Base-by-base conservation (phyloP, 2,797 vertebrate species). In the Alosa sapidissima region DNA sequence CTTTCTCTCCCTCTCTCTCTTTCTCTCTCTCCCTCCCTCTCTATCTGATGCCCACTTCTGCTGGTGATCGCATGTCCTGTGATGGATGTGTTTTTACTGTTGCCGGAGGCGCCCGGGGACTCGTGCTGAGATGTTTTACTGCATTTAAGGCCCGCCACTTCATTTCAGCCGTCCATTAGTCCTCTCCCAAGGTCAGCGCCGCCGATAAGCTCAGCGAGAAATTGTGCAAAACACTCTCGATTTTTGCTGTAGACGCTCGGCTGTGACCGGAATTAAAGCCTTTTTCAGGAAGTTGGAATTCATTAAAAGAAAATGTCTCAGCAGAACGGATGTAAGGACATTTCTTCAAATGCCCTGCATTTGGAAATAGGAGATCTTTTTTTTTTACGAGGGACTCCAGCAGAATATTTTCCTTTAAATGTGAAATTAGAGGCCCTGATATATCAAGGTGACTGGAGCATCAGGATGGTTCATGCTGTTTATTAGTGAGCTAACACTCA, bases 51-150 rank as follows among this genome's bases (percentile, higher is more conserved):
- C 33, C 33, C 14, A 5, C 13, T 75, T 14, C 36, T 75, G 68
- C 68, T 75, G 36, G 36, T 75, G 68, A 75, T 75, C 68, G 11
- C 13, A 16, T 75, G 68, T 75, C 68, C 36, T 14, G 68, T 75
- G 68, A 75, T 75, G 68, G 68, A 75, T 75, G 68, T 75, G 68
- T 41, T 75, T 75, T 75, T 19, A 33, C 68, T 28, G 14, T 19
- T 33, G 62, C 62, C 33, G 24, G 9, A 4, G 62, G 62, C 36
- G 68, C 68, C 68, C 5, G 3, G 68, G 68, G 68, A 75, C 68
- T 75, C 3, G 13, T 16, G 68, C 68, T 16, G 11, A 13, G 36
- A 16, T 75, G 33, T 75, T 75, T 75, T 75, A 75, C 68, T 5
- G 14, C 68, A 75, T 75, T 75, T 75, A 75, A 41, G 33, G 68